Conservation (phyloP, 2,888 invertebrate genomes). For the Bombylius major region DNA sequence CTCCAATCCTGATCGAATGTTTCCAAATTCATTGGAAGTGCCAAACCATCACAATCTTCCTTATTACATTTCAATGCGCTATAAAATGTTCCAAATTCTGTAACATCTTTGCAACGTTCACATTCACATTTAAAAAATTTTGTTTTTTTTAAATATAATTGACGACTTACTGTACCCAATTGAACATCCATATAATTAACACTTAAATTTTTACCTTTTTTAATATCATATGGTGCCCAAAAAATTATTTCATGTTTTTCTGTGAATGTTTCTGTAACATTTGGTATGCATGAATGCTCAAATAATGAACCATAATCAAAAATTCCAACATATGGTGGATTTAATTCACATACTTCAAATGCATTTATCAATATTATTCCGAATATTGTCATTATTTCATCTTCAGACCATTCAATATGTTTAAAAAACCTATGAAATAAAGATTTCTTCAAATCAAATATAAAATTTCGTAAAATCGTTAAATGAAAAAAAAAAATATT, state of each 20-base stretch:
- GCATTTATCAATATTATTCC: conserved; percentile 73
- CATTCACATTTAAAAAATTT: conserved; percentile 68
- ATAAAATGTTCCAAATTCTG: conserved; percentile 60
- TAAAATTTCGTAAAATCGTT: too few species aligned
- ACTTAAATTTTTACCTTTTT: conserved; percentile 54
- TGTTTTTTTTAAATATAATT: conserved; percentile 58
- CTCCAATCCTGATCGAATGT: conserved; percentile 31
- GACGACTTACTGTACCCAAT: conserved; percentile 58
- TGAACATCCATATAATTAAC: conserved; percentile 66
- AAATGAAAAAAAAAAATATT: too few species aligned
- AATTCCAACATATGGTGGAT: conserved; percentile 59
- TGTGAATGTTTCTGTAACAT: conserved; percentile 69
- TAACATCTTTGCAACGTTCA: conserved; percentile 54
- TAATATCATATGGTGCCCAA: conserved; percentile 46
- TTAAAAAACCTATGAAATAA: conserved; percentile 58
- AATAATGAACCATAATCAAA: conserved; percentile 63
- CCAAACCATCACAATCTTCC: conserved; percentile 37
- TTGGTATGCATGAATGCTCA: conserved; percentile 71
- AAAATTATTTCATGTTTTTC: conserved; percentile 49
- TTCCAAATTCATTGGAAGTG: conserved; percentile 25
- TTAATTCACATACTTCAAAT: conserved; percentile 64
- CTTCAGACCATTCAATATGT: conserved; percentile 47
- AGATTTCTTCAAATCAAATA: too few species aligned
- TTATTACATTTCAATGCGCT: conserved; percentile 54
- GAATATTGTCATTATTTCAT: conserved; percentile 60